These are phyloP conservation scores for Hydrochoerus hydrochaeris DNA, from an alignment of 2,113 vertebrate species.

Conservation along the genomic window DNA sequence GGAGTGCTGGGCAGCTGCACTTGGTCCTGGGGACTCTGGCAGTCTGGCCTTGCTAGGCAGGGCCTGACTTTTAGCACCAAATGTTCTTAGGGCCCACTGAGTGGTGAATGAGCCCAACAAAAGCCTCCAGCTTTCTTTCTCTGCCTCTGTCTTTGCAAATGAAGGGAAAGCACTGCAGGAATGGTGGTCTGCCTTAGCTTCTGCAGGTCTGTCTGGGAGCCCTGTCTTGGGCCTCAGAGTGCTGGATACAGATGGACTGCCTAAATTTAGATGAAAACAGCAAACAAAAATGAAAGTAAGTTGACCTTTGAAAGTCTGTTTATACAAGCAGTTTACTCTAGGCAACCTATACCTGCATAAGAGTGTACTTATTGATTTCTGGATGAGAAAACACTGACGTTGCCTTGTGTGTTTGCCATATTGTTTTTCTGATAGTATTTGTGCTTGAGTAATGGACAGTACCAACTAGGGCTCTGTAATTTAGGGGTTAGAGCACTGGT, in stretches of 20 bases:
- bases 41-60: too few species aligned
- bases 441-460: background rate
- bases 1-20: too few species aligned
- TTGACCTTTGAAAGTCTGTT: background rate
- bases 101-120: background rate
- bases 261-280: background rate
- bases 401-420: background rate
- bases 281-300: background rate
- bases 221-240: background rate
- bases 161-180: background rate
- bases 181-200: background rate
- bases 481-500: background rate
- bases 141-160: background rate
- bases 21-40: background rate
- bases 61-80: background rate
- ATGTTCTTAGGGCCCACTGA: background rate
- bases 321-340: constrained; percentile 15
- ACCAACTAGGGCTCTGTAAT: background rate
- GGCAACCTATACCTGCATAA: background rate
- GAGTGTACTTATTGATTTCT: constrained; percentile 12
- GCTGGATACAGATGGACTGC: background rate
- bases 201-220: background rate
- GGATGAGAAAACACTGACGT: background rate
- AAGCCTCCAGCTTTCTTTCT: background rate
- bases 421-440: background rate